phyloP scores from a whole-genome alignment of 2,113 vertebrate species.

The Actinemys pallida region DNA sequence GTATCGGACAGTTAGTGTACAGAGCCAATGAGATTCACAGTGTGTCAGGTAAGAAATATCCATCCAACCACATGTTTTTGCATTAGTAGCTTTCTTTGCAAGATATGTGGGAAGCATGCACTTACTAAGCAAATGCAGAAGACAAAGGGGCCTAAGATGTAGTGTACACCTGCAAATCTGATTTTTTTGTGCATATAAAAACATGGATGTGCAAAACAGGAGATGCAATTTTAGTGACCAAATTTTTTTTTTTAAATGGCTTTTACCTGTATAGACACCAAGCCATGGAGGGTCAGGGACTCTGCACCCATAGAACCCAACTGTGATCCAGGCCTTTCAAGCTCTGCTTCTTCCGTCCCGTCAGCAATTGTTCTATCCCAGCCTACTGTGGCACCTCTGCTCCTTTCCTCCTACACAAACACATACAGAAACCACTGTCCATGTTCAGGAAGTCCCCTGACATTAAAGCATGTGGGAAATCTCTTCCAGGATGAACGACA shows the following conservation, averaged over 20 bases:
- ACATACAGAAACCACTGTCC: background rate
- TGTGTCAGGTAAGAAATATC: background rate
- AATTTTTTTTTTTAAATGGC: background rate
- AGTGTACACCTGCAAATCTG: fast-evolving
- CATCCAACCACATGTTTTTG: background rate
- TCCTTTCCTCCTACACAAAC: slow-evolving; percentile 22
- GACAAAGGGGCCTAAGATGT: background rate
- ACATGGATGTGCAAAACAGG: background rate
- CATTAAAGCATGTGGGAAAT: slow-evolving; percentile 59
- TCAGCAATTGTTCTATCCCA: background rate
- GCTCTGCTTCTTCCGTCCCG: background rate
- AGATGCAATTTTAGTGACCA: background rate
- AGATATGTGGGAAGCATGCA: background rate
- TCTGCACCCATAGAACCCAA: background rate
- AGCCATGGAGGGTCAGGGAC: background rate
- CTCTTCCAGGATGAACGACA: background rate
- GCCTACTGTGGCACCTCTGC: background rate
- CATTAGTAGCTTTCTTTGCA: fast-evolving
- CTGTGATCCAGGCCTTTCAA: background rate
- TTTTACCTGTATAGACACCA: background rate
- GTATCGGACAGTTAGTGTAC: fast-evolving
- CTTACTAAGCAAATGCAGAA: background rate
- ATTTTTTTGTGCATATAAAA: background rate
- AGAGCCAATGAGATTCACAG: background rate
- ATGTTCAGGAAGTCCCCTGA: slow-evolving; percentile 40